A percentile compares a stretch with the other conserved stretches of the same genome.
phyloP scores from a whole-genome alignment of 1,140 invertebrate genomes.

The Solenopsis invicta region DNA sequence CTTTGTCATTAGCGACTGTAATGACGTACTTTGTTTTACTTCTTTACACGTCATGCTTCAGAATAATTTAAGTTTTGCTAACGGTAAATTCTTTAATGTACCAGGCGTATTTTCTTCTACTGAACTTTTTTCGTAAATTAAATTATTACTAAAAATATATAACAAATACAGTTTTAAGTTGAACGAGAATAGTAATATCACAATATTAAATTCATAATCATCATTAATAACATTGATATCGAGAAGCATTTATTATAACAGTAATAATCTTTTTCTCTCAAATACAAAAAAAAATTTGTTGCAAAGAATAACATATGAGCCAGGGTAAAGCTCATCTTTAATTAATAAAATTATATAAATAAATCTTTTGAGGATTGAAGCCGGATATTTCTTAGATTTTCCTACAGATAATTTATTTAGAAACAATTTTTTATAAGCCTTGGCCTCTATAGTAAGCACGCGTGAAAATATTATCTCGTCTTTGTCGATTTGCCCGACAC shows the following conservation, averaged over 20 bases:
- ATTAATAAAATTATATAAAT: too few relatives aligned
- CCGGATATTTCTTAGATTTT: neutral
- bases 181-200: too few relatives aligned
- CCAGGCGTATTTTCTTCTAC: neutral
- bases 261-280: too few relatives aligned
- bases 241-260: too few relatives aligned
- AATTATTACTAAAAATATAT: too few relatives aligned
- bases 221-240: too few relatives aligned
- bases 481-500: neutral
- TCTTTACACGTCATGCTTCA: neutral
- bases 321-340: too few relatives aligned
- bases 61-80: neutral
- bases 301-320: too few relatives aligned
- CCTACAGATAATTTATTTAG: neutral
- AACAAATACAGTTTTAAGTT: too few relatives aligned
- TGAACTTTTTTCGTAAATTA: too few relatives aligned
- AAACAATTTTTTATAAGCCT: neutral
- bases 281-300: too few relatives aligned
- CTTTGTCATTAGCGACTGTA: slow-evolving; percentile 30
- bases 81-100: neutral
- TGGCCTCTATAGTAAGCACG: neutral
- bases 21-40: slow-evolving; percentile 8
- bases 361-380: neutral
- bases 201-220: too few relatives aligned
- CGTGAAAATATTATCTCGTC: slow-evolving; percentile 10